Base-by-base conservation (phyloP, 2,113 vertebrate species). In the Coregonus clupeaformis region DNA sequence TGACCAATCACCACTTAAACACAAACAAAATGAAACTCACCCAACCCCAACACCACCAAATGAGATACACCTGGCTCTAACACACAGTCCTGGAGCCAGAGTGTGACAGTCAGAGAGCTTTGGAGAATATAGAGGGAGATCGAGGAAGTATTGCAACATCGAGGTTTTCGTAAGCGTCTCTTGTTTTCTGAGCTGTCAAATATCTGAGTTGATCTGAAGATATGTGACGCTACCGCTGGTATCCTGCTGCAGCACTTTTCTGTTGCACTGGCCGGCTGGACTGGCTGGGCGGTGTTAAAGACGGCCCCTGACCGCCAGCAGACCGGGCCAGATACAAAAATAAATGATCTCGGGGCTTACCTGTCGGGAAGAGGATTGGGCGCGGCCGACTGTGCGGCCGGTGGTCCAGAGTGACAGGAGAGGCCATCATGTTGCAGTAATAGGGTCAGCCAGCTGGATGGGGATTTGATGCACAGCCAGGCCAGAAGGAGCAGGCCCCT, bases 311-410 rank as follows among this genome's bases (percentile, higher is more conserved):
- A 67, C 80, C 72, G 73, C 90, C 92, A 90, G 91, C 93, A 91
- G 85, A 90, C 91, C 92, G 83, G 92, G 83, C 92, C 91, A 89
- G 91, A 76, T 91, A 92, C 93, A 93, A 93, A 94, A 94, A 94
- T 94, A 94, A 94, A 94, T 94, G 94, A 93, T 94, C 91, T 91
- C 82, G 90, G 93, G 92, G 93, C 91, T 94, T 93, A 95, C 94
- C 95, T 96, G 95, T 95, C 94, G 92, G 92, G 91, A 95, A 96
- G 95, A 96, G 93, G 94, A 96, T 96, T 95, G 77, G 84, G 93
- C 91, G 94, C 93, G 93, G 18, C 57, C 18, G 57, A 60, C 57
- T 60, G 91, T 78, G 93, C 93, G 94, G 93, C 91, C 94, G 91
- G 90, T 89, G 91, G 88, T 91, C 86, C 75, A 87, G n/a, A 90